Base-by-base conservation (phyloP, 2,113 vertebrate genomes). In the Cervus canadensis region DNA sequence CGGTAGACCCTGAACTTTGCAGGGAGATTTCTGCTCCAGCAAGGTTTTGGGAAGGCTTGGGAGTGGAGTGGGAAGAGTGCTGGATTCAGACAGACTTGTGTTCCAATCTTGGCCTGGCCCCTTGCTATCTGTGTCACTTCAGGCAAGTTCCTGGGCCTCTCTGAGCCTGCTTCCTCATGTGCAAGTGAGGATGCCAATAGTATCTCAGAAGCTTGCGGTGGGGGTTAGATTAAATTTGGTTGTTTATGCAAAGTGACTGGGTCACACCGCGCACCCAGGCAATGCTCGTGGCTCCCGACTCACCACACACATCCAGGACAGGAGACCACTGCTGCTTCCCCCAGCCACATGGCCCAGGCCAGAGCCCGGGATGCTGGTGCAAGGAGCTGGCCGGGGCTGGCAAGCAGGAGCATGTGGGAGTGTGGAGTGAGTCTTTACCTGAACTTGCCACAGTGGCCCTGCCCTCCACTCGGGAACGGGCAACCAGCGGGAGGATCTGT, bases 401-500 rank as follows among this genome's bases (percentile, higher is more conserved):
- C 3, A 28, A 11, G 71, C 25, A 28, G 56, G 82, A 76, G 8
- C 21, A 16, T 3, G 2, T 48, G 67, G 64, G 76, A 86, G 45
- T 1, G 0, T 57, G 82, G 40, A 76, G 48, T 7, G 74, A 21
- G 50, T 67, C 71, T 87, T 89, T 95, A 52, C 59, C 25, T 33
- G 33, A 40, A 91, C 87, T 97, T 98, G 97, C 96, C 97, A 81
- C 7, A 0, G 12, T 17, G 19, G 62, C 62, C 59, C 59, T 83
- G 78, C 87, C 56, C 43, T 48, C 56, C 43, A 21, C 56, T 50
- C 2, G 3, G 87, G 96, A 85, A 78, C 14, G 60, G 95, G 90
- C 97, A 97, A 95, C 93, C 84, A 60, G 96, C 92, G 95, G 91
- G 97, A 97, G 60, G 93, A 96, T 96, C 94, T 97, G 93, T 83